Evolutionary conservation across 2,797 vertebrate genomes (phyloP), one percentile per base, ranked within the genome.

Genomic region (Loris lydekkerianus): DNA sequence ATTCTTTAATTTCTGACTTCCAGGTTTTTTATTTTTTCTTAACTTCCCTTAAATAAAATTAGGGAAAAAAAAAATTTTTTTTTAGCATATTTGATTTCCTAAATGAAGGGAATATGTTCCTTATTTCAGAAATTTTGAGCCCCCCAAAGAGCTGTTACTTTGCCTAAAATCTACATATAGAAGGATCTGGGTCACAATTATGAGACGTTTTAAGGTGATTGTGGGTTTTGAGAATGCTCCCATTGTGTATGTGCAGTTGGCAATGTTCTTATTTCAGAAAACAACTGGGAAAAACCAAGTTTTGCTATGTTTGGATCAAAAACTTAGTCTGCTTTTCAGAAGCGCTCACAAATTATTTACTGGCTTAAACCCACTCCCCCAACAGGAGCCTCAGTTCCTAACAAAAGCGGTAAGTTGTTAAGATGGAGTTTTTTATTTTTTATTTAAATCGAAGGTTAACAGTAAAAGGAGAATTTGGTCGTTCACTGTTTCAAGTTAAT

Each of bases 381-480:
- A 13, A 56, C 73, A 91, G 75, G 86, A 67, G 15, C 34, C 53
- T 40, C 23, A 49, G 83, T 78, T n/a, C 60, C 80, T 69, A 63
- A 84, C 63, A 72, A 53, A 72, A 95, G 83, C 53, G 81, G 27
- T 53, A 76, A 73, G 27, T 95, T 86, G 13, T 63, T 63, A 69
- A 67, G 75, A 92, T 15, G 80, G 23, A 73, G 84, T 40, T 94
- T 94, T 86, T 88, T 93, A 94, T 92, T 96, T 96, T 94, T 97
- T 95, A 96, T 94, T 88, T 94, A 95, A 96, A 89, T 27, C 96
- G 94, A 96, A 97, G 96, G 97, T 97, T 97, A 90, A 85, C 92
- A 86, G 91, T 75, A 34, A 63, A 91, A 83, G 82, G 75, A 31
- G 84, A 84, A 86, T 92, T 88, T 73, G 69, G 88, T 86, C 93